These are phyloP conservation scores for Brachypteracias leptosomus DNA, from an alignment of 2,113 vertebrate species.

Conservation along the genomic window DNA sequence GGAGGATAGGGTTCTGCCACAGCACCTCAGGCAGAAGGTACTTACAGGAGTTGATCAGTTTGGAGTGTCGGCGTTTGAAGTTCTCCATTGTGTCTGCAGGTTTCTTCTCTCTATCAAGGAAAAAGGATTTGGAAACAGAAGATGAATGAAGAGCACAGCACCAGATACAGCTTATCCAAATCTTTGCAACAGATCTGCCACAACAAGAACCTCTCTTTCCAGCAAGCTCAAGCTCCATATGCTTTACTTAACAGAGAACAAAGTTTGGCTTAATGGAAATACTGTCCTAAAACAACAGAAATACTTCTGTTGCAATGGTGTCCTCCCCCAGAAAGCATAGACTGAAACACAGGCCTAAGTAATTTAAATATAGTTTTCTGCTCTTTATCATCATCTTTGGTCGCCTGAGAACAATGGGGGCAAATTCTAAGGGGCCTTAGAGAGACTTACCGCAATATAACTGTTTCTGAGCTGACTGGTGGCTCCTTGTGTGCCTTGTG, in stretches of 20 bases:
- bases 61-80: conserved; percentile 73
- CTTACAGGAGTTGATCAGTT: conserved; percentile 79
- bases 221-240: not conserved
- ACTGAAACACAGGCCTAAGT: not conserved
- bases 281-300: not conserved
- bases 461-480: conserved; percentile 9
- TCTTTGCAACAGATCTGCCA: not conserved
- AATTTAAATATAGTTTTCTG: not conserved
- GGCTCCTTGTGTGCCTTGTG: conserved; percentile 12
- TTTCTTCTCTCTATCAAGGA: conserved; percentile 72
- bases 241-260: not conserved
- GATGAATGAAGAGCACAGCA: not conserved
- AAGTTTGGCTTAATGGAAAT: not conserved
- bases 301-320: not conserved
- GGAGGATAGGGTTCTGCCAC: not conserved
- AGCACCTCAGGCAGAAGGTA: not conserved
- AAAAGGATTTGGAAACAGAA: not conserved
- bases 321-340: not conserved
- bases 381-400: not conserved
- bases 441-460: conserved; percentile 52
- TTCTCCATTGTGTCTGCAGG: conserved; percentile 39
- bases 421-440: not conserved
- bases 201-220: not conserved
- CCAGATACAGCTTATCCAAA: not conserved
- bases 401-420: not conserved